These are phyloP conservation scores for Drosophila monieri DNA, from an alignment of 2,888 invertebrate species.

Conservation along the genomic window DNA sequence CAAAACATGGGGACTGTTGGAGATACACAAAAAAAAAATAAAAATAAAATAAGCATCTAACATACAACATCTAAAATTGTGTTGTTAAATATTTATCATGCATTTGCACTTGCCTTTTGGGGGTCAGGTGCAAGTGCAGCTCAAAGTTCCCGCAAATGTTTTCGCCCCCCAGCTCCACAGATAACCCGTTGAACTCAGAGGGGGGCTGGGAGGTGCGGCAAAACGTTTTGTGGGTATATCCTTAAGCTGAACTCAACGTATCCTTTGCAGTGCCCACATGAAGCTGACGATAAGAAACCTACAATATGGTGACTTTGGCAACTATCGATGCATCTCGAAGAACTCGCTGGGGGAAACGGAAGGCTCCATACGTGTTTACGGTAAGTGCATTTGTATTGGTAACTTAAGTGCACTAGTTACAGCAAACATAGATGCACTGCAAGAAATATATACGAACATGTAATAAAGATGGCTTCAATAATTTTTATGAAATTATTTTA, in stretches of 20 bases:
- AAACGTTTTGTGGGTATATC: constrained; percentile 7
- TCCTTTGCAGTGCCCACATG: constrained; percentile 90
- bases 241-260: constrained; percentile 11
- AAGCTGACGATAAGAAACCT: constrained; percentile 93
- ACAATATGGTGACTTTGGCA: constrained; percentile 93
- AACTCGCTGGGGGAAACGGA: constrained; percentile 97
- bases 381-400: constrained; percentile 86
- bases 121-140: constrained; percentile 47
- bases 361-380: constrained; percentile 95
- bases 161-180: constrained; percentile 17
- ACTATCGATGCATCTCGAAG: constrained; percentile 96
- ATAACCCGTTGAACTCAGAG: constrained; percentile 14
- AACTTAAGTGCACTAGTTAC: constrained; percentile 77
- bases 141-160: constrained; percentile 17
- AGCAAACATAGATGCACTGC: constrained; percentile 42
- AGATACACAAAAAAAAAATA: not conserved
- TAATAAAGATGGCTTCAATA: too few relatives aligned
- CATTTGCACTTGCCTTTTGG: constrained; percentile 60
- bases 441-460: not conserved
- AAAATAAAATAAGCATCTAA: not conserved
- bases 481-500: too few relatives aligned
- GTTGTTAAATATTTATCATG: constrained; percentile 70
- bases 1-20: not conserved
- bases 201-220: not conserved
- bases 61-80: constrained; percentile 32